Conservation (phyloP, 2,113 vertebrate genomes). For the Camelus bactrianus region DNA sequence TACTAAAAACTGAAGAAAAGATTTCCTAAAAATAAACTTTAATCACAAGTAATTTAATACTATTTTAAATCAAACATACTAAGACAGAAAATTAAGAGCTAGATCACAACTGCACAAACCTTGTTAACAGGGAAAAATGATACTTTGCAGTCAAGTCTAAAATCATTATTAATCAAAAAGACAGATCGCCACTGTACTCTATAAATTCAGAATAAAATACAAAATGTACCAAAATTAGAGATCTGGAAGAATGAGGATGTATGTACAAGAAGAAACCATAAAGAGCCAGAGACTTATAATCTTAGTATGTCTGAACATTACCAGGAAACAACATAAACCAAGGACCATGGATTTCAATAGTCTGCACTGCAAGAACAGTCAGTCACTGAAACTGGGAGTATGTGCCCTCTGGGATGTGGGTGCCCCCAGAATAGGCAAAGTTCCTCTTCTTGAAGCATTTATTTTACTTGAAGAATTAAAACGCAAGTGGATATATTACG, state of each 20-base stretch:
- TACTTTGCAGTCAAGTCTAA: background rate
- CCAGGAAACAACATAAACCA: constrained; percentile 8
- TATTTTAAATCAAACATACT: background rate
- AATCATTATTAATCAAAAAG: constrained; percentile 19
- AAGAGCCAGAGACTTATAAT: background rate
- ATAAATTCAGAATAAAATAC: background rate
- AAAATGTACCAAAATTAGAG: background rate
- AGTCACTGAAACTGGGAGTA: background rate
- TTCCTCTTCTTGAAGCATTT: background rate
- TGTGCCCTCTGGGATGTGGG: background rate
- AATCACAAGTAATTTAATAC: background rate
- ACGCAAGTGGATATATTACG: background rate
- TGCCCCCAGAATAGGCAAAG: background rate
- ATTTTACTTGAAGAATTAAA: constrained; percentile 59
- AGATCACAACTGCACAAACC: background rate
- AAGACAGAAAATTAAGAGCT: constrained; percentile 19
- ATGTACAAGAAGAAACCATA: constrained; percentile 5
- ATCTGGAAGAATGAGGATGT: background rate
- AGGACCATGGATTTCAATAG: background rate
- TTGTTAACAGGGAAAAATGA: constrained; percentile 1
- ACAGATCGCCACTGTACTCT: background rate
- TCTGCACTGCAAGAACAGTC: background rate
- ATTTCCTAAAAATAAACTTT: constrained; percentile 1
- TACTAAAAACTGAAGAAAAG: background rate
- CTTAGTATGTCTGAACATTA: background rate